Conservation (phyloP, 2,888 invertebrate species). For the Byasa hedistus region DNA sequence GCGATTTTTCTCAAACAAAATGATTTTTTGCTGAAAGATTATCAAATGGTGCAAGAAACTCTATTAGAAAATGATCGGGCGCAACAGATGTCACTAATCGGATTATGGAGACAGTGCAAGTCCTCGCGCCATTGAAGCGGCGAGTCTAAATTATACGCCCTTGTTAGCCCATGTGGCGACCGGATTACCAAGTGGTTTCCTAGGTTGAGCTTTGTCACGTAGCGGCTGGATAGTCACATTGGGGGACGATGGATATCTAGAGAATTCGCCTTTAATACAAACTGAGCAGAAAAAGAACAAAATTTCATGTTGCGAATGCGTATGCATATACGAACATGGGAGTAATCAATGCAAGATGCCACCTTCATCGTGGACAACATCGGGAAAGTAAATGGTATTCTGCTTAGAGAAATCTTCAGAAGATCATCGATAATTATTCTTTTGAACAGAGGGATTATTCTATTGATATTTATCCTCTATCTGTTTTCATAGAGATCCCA, state of each 20-base stretch:
- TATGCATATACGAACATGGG: no score
- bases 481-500: no score
- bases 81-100: constrained; percentile 54
- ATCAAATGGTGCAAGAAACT: not conserved
- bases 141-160: constrained; percentile 2
- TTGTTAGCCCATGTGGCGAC: constrained; percentile 21
- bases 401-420: no score
- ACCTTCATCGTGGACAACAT: no score
- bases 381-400: no score
- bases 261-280: not conserved
- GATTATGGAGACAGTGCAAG: constrained; percentile 45
- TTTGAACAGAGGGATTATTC: no score
- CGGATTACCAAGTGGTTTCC: constrained; percentile 11
- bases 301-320: not conserved
- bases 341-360: no score
- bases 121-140: constrained; percentile 5
- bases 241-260: not conserved
- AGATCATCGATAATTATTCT: no score
- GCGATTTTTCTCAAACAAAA: not conserved
- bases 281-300: not conserved
- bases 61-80: constrained; percentile 17
- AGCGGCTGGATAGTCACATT: not conserved
- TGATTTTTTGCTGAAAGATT: not conserved
- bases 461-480: no score
- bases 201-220: not conserved